Evolutionary conservation across 2,797 vertebrate species (phyloP), one percentile per base, ranked within the genome.

Genomic region (Kryptolebias ocellatus): DNA sequence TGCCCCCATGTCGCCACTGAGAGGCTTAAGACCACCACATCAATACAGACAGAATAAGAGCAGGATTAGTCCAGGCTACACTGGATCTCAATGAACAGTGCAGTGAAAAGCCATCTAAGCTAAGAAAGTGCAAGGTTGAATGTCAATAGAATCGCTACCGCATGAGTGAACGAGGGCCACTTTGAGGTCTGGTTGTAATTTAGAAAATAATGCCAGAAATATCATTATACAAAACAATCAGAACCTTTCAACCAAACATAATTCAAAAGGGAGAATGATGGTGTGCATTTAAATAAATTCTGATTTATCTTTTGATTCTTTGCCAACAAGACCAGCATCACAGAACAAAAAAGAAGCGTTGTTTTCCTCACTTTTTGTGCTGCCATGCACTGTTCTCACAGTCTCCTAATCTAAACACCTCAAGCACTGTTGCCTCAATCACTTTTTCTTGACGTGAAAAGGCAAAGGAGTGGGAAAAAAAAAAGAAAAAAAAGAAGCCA

Each of bases 41-140:
- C 85, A 89, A 87, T 89, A 85, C 81, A 71, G 74, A 84, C 82
- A 83, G 81, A 87, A 86, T 86, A 76, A 85, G 83, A 78, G 70
- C 83, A 67, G 85, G 88, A 89, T 91, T 90, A 89, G 78, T 51
- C 15, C 76, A 65, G 72, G 81, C 83, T 81, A 83, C 79, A 87
- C 76, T 45, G 71, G 65, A 51, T 87, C 86, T 89, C 84, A 77
- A 83, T 84, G 83, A 88, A 60, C 79, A 67, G 72, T 1, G 15
- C 70, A 59, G 76, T 65, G 61, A 89, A 90, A 87, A 83, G 79
- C 79, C 76, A 84, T 74, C 67, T 28, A 64, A 87, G 86, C 81
- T 79, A 64, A 78, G 74, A 81, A 65, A 83, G 85, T 58, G 84
- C 86, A 83, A 86, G 79, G 79, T 65, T 68, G 58, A 39, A 86